Percentiles rank a stretch among this genome's conserved stretches.
phyloP scores from a whole-genome alignment of 2,888 invertebrate species.

The Priocnemis perturbator region DNA sequence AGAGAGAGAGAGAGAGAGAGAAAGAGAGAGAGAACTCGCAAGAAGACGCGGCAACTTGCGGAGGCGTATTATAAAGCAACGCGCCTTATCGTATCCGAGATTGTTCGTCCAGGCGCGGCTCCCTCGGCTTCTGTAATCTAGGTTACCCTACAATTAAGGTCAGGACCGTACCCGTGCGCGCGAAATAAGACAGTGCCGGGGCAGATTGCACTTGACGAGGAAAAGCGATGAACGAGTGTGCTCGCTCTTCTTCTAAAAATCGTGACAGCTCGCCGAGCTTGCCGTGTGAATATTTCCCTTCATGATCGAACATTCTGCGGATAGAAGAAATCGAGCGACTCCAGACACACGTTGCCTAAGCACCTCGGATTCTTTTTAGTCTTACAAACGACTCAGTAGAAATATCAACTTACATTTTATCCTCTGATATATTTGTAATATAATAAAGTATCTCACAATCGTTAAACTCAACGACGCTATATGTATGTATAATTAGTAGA shows the following conservation, averaged over 20 bases:
- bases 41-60: constrained; percentile 38
- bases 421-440: constrained; percentile 29
- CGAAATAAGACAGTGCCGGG: constrained; percentile 49
- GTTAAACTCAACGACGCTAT: constrained; percentile 54
- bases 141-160: constrained; percentile 60
- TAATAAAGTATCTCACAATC: constrained; percentile 46
- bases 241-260: constrained; percentile 20
- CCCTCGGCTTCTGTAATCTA: constrained; percentile 55
- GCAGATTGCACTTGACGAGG: constrained; percentile 49
- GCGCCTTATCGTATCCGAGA: constrained; percentile 49
- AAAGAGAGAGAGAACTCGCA: constrained; percentile 46
- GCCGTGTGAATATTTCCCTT: no score
- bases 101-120: constrained; percentile 40
- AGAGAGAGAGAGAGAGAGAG: no score
- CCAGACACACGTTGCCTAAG: background rate
- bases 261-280: constrained; percentile 18
- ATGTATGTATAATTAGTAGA: constrained; percentile 53
- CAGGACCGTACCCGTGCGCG: constrained; percentile 45
- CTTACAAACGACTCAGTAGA: constrained; percentile 56
- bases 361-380: constrained; percentile 8
- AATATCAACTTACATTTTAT: constrained; percentile 49
- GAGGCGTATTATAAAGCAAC: constrained; percentile 48
- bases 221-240: constrained; percentile 7
- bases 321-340: constrained; percentile 39
- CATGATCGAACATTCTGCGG: background rate